Percentiles rank a stretch among this genome's conserved stretches.
These are phyloP conservation scores for Talpa occidentalis DNA, from an alignment of 2,113 vertebrate species.

Conservation along the genomic window DNA sequence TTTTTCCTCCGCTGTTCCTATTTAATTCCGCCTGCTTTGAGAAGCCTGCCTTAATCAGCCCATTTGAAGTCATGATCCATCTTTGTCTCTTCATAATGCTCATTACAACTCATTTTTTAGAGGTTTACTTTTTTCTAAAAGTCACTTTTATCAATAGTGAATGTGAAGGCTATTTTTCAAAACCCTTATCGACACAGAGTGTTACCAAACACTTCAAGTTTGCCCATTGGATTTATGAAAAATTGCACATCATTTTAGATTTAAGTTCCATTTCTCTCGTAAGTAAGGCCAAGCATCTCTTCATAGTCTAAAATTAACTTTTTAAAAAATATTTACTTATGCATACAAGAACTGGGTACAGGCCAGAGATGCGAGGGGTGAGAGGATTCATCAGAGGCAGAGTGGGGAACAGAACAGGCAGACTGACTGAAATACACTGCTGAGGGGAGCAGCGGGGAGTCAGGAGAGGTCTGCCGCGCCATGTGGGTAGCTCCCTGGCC, in stretches of 20 bases:
- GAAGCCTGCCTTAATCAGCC: neutral
- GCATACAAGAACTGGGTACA: too few relatives aligned
- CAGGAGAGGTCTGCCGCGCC: too few relatives aligned
- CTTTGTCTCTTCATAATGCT: neutral
- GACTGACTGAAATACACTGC: too few relatives aligned
- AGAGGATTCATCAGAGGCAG: too few relatives aligned
- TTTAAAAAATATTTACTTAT: too few relatives aligned
- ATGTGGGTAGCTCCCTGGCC: too few relatives aligned
- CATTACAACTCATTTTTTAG: neutral
- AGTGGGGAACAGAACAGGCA: too few relatives aligned
- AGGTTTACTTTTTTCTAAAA: neutral
- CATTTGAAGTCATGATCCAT: neutral
- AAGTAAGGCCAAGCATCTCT: neutral
- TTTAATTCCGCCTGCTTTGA: neutral
- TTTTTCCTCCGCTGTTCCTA: neutral
- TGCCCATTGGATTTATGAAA: neutral
- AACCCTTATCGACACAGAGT: neutral
- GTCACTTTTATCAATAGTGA: neutral
- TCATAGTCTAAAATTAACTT: constrained; percentile 42
- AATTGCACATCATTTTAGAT: neutral
- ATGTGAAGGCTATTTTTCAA: neutral
- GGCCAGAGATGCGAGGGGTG: too few relatives aligned
- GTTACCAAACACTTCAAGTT: neutral
- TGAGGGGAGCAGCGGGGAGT: too few relatives aligned
- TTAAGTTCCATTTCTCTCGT: constrained; percentile 21